A percentile compares a stretch with the other conserved stretches of the same genome.
Evolutionary conservation across 2,797 vertebrate genomes (phyloP).

Genomic region (Scarus forsteni): DNA sequence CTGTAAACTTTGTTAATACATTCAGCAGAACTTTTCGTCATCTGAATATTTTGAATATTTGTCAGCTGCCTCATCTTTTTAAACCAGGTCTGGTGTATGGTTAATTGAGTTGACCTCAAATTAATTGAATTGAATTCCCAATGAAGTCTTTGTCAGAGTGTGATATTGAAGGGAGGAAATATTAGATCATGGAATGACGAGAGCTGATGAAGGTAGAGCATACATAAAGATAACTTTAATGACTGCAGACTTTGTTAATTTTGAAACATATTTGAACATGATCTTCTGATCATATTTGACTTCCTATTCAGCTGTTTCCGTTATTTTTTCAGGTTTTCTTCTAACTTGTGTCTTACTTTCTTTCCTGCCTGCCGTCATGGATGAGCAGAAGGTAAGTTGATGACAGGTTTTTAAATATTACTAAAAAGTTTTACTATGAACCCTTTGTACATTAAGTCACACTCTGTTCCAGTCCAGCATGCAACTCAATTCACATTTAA

Average conservation of each 20-base stretch:
- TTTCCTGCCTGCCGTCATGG: slow-evolving; percentile 47
- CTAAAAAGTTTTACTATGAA: neutral
- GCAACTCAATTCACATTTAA: no score
- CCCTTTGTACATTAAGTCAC: no score
- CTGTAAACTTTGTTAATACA: neutral
- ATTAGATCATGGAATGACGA: neutral
- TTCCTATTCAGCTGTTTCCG: slow-evolving; percentile 16
- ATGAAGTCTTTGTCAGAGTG: neutral
- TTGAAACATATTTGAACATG: neutral
- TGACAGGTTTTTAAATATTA: neutral
- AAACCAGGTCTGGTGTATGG: neutral
- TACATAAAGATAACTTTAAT: neutral
- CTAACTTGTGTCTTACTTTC: slow-evolving; percentile 54
- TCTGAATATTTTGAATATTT: neutral
- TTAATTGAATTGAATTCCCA: slow-evolving; percentile 1
- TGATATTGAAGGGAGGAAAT: neutral
- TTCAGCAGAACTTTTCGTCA: neutral
- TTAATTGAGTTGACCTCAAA: neutral
- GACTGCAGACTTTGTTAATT: neutral
- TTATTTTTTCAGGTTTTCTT: slow-evolving; percentile 41
- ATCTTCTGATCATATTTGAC: neutral
- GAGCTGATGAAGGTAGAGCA: neutral
- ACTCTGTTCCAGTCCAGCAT: no score
- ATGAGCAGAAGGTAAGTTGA: slow-evolving; percentile 77
- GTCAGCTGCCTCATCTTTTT: neutral